phyloP scores from a whole-genome alignment of 2,113 vertebrate genomes.

The Catharus minimus region DNA sequence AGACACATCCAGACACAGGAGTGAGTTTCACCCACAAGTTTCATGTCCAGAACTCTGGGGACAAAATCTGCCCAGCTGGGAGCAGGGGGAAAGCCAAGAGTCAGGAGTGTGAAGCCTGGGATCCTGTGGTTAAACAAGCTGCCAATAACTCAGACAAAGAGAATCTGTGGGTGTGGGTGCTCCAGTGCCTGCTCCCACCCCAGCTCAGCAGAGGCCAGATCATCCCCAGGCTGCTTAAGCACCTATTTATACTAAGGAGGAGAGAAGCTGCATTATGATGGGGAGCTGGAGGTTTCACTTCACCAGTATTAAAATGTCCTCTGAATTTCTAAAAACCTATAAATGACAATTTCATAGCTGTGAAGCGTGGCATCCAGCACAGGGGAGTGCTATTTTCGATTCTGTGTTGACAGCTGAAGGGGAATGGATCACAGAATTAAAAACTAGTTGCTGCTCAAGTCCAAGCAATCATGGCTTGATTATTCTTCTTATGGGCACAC shows the following conservation, averaged over 20 bases:
- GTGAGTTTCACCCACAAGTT: rapidly evolving
- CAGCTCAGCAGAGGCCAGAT: not conserved
- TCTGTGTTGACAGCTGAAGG: constrained; percentile 17
- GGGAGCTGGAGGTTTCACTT: constrained; percentile 29
- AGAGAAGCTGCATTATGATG: not conserved
- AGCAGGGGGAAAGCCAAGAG: not conserved
- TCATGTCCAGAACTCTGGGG: rapidly evolving
- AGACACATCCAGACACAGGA: not conserved
- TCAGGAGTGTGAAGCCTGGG: not conserved
- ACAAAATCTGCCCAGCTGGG: not conserved
- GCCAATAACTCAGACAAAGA: not conserved
- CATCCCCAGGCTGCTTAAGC: not conserved
- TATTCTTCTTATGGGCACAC: not conserved
- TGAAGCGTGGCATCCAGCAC: constrained; percentile 20
- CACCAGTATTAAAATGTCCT: not conserved
- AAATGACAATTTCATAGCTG: constrained; percentile 29
- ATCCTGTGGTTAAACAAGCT: not conserved
- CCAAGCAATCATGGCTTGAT: constrained; percentile 36
- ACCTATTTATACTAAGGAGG: not conserved
- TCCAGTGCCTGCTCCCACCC: not conserved
- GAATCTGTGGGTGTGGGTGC: rapidly evolving
- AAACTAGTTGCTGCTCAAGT: constrained; percentile 30
- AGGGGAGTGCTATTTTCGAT: constrained; percentile 29
- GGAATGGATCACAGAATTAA: constrained; percentile 48
- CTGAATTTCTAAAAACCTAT: constrained; percentile 37